Evolutionary conservation across 2,113 vertebrate species (phyloP), one percentile per base, ranked within the genome.

Genomic region (Brachyistius frenatus): DNA sequence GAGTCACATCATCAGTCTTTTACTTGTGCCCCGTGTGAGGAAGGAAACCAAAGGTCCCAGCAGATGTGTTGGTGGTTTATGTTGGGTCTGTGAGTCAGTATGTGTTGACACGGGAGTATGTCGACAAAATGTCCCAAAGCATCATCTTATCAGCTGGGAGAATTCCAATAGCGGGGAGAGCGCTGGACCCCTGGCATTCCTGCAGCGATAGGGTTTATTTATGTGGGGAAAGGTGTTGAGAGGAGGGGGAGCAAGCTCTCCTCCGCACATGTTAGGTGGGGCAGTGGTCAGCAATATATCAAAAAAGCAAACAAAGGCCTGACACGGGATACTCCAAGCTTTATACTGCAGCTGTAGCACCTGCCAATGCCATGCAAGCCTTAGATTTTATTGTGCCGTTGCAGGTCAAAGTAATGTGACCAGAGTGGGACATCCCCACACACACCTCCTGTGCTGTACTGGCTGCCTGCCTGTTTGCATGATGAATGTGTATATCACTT

Each of bases 281-380:
- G 89, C 84, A 81, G 66, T 74, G 87, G 77, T 90, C 83, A 81
- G 81, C 85, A 82, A 91, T 93, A 93, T 92, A 93, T 94, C 87
- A 91, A 93, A 93, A 91, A 94, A 90, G 85, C 84, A 93, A 93
- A 94, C 91, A 92, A 91, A 90, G 76, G 66, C 63, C 69, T 85
- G 93, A 93, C 89, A 93, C 77, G 83, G 89, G 89, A 93, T 87
- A 91, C 86, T 62, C 39, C 0, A 61, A 70, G 86, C 65, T 83
- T 88, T 81, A 77, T 49, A 5, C 50, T 66, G 50, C 81, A 66
- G 81, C 85, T 77, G 61, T 78, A 83, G 89, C 93, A 95, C 94
- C 94, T 95, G 95, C 90, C 83, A 66, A 70, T 92, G 93, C 83
- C 92, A 92, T 89, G 89, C 89, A 93, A 66, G 47, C 69, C 50